phyloP scores from a whole-genome alignment of 2,113 vertebrate species.

The Pseudorasbora parva region DNA sequence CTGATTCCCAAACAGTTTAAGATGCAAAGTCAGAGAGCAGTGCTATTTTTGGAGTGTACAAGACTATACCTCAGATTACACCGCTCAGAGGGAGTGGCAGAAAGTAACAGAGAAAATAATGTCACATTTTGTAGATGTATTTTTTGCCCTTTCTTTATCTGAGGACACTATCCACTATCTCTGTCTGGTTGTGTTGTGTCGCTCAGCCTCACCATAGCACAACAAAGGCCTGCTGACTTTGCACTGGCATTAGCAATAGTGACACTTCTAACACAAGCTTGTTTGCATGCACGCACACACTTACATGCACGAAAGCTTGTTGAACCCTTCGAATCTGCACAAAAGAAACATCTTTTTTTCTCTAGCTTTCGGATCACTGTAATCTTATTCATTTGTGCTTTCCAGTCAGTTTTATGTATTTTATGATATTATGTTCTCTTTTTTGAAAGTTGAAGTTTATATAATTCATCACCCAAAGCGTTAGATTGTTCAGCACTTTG shows the following conservation, averaged over 20 bases:
- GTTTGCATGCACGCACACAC: not conserved
- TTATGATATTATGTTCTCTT: no score
- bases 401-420: no score
- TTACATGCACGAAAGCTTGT: no score
- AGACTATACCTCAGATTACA: slow-evolving; percentile 7
- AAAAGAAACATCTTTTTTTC: no score
- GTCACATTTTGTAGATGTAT: not conserved
- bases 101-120: not conserved
- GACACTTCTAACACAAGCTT: not conserved
- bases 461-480: no score
- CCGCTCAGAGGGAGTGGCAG: not conserved
- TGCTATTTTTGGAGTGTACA: slow-evolving; percentile 5
- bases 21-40: slow-evolving; percentile 5
- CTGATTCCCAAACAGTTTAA: not conserved
- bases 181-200: not conserved
- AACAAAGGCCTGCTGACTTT: slow-evolving; percentile 18
- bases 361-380: no score
- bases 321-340: no score
- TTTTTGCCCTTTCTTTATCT: not conserved
- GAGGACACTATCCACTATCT: no score
- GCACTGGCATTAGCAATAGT: not conserved
- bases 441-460: no score
- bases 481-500: no score
- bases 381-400: no score
- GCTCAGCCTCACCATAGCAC: not conserved